These are phyloP conservation scores for Protonemura montana DNA, from an alignment of 2,888 invertebrate genomes.

Conservation along the genomic window DNA sequence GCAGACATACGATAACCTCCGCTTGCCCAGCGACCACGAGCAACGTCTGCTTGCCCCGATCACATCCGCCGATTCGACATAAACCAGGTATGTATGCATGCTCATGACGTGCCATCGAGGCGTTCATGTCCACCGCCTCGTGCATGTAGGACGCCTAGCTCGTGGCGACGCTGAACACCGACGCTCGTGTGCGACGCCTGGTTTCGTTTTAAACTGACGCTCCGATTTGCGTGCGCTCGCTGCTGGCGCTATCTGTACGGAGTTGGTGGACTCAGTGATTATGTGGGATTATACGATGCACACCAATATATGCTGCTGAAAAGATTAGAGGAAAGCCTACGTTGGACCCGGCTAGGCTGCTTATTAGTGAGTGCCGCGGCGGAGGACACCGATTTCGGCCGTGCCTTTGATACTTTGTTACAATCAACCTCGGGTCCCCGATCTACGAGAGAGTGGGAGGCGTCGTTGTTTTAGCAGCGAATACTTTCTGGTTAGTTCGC, in stretches of 20 bases:
- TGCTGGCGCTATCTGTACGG: background rate
- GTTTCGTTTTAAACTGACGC: too few species aligned
- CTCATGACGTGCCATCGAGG: too few species aligned
- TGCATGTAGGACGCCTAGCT: too few species aligned
- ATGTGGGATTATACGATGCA: slow-evolving; percentile 2
- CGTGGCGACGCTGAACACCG: too few species aligned
- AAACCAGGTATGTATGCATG: too few species aligned
- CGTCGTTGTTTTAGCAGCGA: background rate
- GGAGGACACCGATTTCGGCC: background rate
- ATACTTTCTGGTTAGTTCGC: background rate
- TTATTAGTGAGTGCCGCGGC: background rate
- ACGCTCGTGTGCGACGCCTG: too few species aligned
- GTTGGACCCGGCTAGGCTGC: background rate
- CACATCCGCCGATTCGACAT: too few species aligned
- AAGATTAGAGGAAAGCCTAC: slow-evolving; percentile 24
- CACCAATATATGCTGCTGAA: slow-evolving; percentile 29
- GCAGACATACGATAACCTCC: too few species aligned
- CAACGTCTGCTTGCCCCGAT: too few species aligned
- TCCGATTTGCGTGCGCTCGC: too few species aligned
- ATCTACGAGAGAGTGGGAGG: background rate
- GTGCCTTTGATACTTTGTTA: background rate
- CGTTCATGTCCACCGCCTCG: too few species aligned
- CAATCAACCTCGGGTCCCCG: background rate
- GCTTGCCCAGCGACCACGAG: too few species aligned
- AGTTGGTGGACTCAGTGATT: background rate